phyloP scores from a whole-genome alignment of 2,888 invertebrate species.

The Tinea pellionella region DNA sequence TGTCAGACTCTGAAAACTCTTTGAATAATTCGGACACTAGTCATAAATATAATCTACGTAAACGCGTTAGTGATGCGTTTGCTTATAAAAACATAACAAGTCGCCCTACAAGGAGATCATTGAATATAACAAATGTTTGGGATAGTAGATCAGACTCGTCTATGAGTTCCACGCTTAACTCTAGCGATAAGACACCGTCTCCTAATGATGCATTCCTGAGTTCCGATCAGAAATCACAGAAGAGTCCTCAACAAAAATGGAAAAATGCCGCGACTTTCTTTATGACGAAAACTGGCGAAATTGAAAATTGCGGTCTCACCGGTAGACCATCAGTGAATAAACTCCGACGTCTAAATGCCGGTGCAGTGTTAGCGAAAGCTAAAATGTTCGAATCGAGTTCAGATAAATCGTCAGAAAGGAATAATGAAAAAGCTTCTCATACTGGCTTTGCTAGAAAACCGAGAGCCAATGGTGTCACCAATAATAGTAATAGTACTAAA shows the following conservation, averaged over 20 bases:
- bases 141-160: conserved; percentile 44
- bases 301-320: conserved; percentile 53
- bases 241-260: conserved; percentile 52
- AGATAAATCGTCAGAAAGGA: conserved; percentile 54
- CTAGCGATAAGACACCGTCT: conserved; percentile 29
- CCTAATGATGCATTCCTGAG: not conserved
- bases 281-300: conserved; percentile 58
- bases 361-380: conserved; percentile 84
- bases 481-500: conserved; percentile 3
- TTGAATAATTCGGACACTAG: conserved; percentile 36
- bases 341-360: conserved; percentile 79
- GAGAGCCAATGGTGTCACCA: conserved; percentile 30
- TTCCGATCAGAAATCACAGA: conserved; percentile 20
- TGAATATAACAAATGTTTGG: conserved; percentile 31
- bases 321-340: conserved; percentile 80
- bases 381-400: conserved; percentile 76
- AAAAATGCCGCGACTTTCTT: conserved; percentile 68
- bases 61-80: conserved; percentile 42
- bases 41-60: conserved; percentile 44
- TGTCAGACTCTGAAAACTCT: conserved; percentile 35
- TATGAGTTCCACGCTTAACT: conserved; percentile 35
- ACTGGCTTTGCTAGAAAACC: conserved; percentile 56
- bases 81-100: conserved; percentile 44
- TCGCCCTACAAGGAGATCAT: conserved; percentile 43
- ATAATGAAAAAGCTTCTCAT: conserved; percentile 33